Conservation (phyloP, 1,140 invertebrate species). For the Chlorops oryzae region DNA sequence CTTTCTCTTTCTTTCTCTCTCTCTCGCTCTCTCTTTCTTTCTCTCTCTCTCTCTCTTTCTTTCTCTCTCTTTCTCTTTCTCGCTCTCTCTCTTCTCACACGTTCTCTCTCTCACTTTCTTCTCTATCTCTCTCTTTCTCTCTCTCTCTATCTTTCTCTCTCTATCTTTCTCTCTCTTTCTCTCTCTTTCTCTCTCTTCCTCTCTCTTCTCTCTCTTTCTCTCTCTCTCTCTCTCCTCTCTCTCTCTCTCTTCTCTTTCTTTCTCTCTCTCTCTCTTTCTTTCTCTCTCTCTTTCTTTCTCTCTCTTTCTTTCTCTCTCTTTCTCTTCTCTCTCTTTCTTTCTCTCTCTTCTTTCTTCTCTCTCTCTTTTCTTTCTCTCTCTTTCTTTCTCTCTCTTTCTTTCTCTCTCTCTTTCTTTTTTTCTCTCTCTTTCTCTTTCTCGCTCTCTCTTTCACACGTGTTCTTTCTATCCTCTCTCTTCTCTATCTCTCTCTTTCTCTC, state of each 20-base stretch:
- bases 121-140: no score
- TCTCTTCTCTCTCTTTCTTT: not conserved
- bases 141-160: not conserved
- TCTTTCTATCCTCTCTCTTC: not conserved
- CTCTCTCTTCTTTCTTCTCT: not conserved
- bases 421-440: not conserved
- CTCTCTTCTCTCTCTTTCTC: not conserved
- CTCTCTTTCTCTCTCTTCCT: not conserved
- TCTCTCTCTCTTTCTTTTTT: not conserved
- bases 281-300: not conserved
- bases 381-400: not conserved
- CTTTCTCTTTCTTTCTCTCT: no score
- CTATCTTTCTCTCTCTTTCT: not conserved
- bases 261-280: not conserved
- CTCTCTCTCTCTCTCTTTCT: no score
- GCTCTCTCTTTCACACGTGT: not conserved
- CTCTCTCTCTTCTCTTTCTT: not conserved
- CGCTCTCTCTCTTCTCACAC: no score
- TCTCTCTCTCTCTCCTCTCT: not conserved
- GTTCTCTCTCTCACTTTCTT: no score
- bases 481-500: not conserved
- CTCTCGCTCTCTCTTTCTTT: no score
- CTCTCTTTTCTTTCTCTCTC: not conserved
- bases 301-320: not conserved
- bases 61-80: no score